Base-by-base conservation (phyloP, 2,113 vertebrate genomes). In the Tyrannus savana region DNA sequence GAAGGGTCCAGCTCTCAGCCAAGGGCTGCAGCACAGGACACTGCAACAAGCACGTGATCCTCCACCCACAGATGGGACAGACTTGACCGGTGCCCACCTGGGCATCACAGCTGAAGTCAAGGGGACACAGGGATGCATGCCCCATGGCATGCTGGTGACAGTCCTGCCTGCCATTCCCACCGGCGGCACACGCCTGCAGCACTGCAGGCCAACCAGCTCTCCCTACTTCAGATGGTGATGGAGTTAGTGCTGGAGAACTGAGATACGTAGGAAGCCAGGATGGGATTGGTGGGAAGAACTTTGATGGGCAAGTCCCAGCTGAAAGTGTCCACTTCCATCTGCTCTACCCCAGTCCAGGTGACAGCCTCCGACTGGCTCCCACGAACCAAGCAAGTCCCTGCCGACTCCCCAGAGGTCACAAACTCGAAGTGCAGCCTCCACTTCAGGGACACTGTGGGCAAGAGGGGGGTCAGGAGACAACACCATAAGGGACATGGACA, bases 241-340 rank as follows among this genome's bases (percentile, higher is more conserved):
- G 98, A 98, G 97, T 99, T 99, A 52, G 98, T 98, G 77, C 98
- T 98, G 64, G 99, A 98, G 62, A 99, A 99, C 80, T 99, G 99
- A 60, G 99, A 99, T 42, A 99, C 98, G 0, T 99, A 99, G 47
- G 99, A 99, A 30, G 98, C 99, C 97, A 99, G 89, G 28, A 99
- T 97, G 2, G 99, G 99, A 95, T 99, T 99, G 50, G 99, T 99
- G 59, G 99, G 99, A 92, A 99, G 98, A 80, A 99, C 98, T 97
- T 99, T 99, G 96, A 99, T 99, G 16, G 99, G 99, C 82, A 99
- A 97, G 92, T 99, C 99, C 99, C 99, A 99, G 96, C 99, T 99
- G 97, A 99, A 99, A 68, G 99, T 99, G 96, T 99, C 99, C 89
- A 99, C 99, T 9, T 99, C 98, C 12, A 99, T 98, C 53, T 99